A percentile compares a stretch with the other conserved stretches of the same genome.
Conservation (phyloP, 1,140 invertebrate species). For the Luehdorfia chinensis region DNA sequence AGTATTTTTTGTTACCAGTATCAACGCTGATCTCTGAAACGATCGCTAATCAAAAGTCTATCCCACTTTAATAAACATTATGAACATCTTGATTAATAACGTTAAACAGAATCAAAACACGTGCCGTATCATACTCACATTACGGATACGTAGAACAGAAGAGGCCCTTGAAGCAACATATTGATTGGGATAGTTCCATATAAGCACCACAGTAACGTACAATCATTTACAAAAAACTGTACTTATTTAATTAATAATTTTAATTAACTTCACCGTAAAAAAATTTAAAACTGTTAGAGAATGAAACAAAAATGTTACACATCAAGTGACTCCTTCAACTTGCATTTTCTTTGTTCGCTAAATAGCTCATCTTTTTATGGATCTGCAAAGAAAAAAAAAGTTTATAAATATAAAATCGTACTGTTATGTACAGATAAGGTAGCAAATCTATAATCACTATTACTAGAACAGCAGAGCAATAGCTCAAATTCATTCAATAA, state of each 20-base stretch:
- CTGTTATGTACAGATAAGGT: no score
- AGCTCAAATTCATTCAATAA: background rate
- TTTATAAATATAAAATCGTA: no score
- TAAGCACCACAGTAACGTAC: slow-evolving; percentile 25
- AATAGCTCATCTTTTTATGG: slow-evolving; percentile 20
- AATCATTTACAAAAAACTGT: slow-evolving; percentile 22
- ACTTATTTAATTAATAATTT: slow-evolving; percentile 13
- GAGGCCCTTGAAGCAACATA: slow-evolving; percentile 33
- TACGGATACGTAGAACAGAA: slow-evolving; percentile 34
- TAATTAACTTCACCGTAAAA: slow-evolving; percentile 15
- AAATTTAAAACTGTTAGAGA: background rate
- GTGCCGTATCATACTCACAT: slow-evolving; percentile 26
- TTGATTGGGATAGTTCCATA: slow-evolving; percentile 25
- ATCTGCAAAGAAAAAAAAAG: slow-evolving; percentile 41
- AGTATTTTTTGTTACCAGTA: no score
- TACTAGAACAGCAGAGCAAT: background rate
- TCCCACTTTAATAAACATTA: slow-evolving; percentile 6
- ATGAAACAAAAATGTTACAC: background rate
- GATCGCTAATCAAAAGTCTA: background rate
- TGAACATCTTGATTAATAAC: slow-evolving; percentile 11
- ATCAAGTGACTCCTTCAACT: slow-evolving; percentile 39
- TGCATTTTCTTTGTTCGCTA: slow-evolving; percentile 28
- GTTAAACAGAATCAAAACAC: slow-evolving; percentile 16
- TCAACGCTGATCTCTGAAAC: no score
- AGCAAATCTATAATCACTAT: background rate